Conservation (phyloP, 2,797 vertebrate species). For the Natrix natrix region DNA sequence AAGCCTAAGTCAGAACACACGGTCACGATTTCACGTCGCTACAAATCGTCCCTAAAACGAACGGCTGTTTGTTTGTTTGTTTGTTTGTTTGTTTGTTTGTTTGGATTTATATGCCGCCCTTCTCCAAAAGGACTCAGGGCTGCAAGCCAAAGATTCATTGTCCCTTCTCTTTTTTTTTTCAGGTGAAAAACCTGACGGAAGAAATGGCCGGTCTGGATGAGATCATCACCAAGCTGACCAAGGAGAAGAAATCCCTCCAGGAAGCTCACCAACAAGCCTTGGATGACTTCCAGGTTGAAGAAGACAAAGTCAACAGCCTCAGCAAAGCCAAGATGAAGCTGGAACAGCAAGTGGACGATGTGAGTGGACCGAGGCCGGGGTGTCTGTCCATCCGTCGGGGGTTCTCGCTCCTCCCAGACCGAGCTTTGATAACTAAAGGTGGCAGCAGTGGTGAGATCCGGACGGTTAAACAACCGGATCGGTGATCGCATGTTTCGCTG, state of each 20-base stretch:
- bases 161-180: too few relatives aligned
- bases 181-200: conserved; percentile 87
- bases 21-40: too few relatives aligned
- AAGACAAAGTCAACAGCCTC: conserved; percentile 86
- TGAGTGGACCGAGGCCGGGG: conserved; percentile 48
- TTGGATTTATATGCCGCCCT: too few relatives aligned
- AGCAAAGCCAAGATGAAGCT: conserved; percentile 86
- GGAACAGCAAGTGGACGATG: conserved; percentile 92
- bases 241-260: conserved; percentile 87
- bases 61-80: too few relatives aligned
- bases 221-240: conserved; percentile 84
- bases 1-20: too few relatives aligned
- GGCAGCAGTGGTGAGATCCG: too few relatives aligned
- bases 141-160: too few relatives aligned
- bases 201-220: conserved; percentile 90
- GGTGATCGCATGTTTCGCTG: too few relatives aligned
- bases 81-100: too few relatives aligned
- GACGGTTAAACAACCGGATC: too few relatives aligned
- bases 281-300: conserved; percentile 90
- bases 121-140: too few relatives aligned
- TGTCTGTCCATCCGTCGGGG: neutral
- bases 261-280: conserved; percentile 90
- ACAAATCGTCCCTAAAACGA: too few relatives aligned
- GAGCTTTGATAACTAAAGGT: neutral
- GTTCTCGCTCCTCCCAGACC: neutral